A percentile compares a stretch with the other conserved stretches of the same genome.
These are phyloP conservation scores for Dryomyza anilis DNA, from an alignment of 2,888 invertebrate species.

Conservation along the genomic window DNA sequence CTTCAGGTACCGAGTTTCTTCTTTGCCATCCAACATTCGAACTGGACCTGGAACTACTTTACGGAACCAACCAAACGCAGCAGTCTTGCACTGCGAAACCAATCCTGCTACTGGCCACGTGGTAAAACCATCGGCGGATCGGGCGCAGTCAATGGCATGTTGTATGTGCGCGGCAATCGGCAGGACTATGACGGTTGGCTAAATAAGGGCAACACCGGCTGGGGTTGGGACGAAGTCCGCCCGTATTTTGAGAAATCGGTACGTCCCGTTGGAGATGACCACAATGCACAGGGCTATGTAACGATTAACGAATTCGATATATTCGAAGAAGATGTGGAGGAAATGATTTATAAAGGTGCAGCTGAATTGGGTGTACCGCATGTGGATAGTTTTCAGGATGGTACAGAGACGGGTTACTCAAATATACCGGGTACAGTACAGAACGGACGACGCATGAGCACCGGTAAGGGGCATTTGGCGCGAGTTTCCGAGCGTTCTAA, in stretches of 20 bases:
- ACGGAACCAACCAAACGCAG: conserved; percentile 44
- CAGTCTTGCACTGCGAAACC: conserved; percentile 42
- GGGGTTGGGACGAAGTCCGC: conserved; percentile 77
- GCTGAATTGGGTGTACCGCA: conserved; percentile 61
- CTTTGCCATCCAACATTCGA: conserved; percentile 42
- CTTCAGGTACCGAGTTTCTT: conserved; percentile 45
- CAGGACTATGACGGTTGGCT: conserved; percentile 71
- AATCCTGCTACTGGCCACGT: conserved; percentile 64
- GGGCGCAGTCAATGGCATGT: conserved; percentile 69
- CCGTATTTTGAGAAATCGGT: conserved; percentile 81
- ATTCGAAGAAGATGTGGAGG: conserved; percentile 33
- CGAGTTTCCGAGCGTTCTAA: conserved; percentile 64
- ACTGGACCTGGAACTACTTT: conserved; percentile 48
- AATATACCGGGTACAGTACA: conserved; percentile 63
- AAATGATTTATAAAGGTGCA: conserved; percentile 60
- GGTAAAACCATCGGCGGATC: conserved; percentile 72
- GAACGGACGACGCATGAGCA: conserved; percentile 74
- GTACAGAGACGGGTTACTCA: conserved; percentile 63
- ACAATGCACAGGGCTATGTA: conserved; percentile 55
- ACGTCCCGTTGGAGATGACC: conserved; percentile 39
- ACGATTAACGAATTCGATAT: conserved; percentile 58
- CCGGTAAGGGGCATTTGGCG: conserved; percentile 73
- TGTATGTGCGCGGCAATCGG: conserved; percentile 69
- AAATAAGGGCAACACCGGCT: conserved; percentile 66
- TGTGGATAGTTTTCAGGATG: conserved; percentile 56